These are phyloP conservation scores for Macroglossus sobrinus DNA, from an alignment of 2,113 vertebrate species.

Conservation along the genomic window DNA sequence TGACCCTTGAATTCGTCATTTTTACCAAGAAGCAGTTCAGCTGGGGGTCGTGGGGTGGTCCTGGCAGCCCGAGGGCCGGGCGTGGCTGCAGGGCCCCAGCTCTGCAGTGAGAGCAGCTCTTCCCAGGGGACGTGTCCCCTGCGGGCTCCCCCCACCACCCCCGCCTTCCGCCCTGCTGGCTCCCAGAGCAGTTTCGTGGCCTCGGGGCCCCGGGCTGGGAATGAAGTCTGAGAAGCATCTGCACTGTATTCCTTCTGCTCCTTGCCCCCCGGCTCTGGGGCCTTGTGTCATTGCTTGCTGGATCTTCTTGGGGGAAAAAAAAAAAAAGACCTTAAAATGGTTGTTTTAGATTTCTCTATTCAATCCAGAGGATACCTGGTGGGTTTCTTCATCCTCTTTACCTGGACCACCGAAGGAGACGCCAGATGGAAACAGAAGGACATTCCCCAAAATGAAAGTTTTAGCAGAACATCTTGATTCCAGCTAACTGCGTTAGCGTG, in stretches of 20 bases:
- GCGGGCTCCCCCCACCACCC: neutral
- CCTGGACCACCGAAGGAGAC: neutral
- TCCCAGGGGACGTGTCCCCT: rapidly evolving
- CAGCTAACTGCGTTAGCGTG: neutral
- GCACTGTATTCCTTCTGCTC: neutral
- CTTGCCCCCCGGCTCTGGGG: neutral
- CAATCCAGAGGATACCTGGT: neutral
- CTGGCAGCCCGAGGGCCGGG: neutral
- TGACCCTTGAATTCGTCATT: neutral
- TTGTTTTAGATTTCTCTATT: neutral
- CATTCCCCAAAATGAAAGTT: neutral
- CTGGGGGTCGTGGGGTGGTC: neutral
- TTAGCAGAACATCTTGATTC: neutral
- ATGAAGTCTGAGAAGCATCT: neutral
- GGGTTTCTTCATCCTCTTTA: neutral
- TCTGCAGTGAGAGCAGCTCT: neutral
- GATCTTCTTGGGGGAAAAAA: neutral
- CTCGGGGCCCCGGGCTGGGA: neutral
- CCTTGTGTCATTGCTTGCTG: neutral
- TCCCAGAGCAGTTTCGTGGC: neutral
- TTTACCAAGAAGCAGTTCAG: neutral
- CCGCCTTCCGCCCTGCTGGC: too few species aligned
- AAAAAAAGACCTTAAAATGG: neutral
- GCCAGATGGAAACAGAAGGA: neutral
- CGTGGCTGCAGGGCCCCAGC: neutral